Evolutionary conservation across 2,797 vertebrate species (phyloP).

Genomic region (Heteromormyrus szaboi): DNA sequence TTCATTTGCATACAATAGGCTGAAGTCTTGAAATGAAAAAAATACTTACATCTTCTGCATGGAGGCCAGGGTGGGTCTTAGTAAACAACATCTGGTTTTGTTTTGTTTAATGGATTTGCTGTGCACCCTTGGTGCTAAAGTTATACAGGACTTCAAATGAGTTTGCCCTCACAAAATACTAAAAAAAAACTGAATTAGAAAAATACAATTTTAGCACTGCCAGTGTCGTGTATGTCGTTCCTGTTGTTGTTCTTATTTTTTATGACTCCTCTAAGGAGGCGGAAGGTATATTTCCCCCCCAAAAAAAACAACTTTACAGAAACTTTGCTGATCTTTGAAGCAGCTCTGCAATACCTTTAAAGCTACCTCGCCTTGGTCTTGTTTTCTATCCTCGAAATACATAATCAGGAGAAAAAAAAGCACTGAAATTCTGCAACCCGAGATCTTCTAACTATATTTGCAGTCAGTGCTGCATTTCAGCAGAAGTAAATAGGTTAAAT

Average conservation of each 20-base stretch:
- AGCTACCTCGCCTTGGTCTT: not conserved
- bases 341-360: not conserved
- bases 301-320: not conserved
- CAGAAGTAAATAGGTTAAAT: not conserved
- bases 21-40: not conserved
- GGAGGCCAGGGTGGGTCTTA: not conserved
- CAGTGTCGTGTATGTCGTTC: not conserved
- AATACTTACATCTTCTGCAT: not conserved
- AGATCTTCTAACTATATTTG: not conserved
- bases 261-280: not conserved
- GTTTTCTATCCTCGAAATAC: not conserved
- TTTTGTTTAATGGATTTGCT: not conserved
- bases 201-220: not conserved
- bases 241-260: not conserved
- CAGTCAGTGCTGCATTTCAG: not conserved
- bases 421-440: not conserved
- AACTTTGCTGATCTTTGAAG: conserved; percentile 5
- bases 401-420: not conserved
- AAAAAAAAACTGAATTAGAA: not conserved
- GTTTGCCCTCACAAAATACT: not conserved
- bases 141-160: not conserved
- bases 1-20: not conserved
- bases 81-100: not conserved
- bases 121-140: not conserved
- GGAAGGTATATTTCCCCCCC: not conserved